Conservation (phyloP, 2,888 invertebrate genomes). For the Drosophila cyrtoloma region DNA sequence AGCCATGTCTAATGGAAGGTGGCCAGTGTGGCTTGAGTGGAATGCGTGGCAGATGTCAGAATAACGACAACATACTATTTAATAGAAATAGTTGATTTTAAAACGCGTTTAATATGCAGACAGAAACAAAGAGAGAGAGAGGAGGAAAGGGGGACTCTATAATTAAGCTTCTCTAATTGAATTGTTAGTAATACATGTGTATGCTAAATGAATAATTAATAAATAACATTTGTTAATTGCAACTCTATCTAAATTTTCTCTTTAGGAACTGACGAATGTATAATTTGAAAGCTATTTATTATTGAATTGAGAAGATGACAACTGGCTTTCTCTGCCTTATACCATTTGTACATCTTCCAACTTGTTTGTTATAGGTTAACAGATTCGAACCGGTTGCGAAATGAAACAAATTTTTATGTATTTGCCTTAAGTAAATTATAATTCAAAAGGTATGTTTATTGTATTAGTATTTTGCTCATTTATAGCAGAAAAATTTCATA, state of each 20-base stretch:
- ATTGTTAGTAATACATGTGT: not conserved
- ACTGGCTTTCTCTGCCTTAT: not conserved
- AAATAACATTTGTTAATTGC: not conserved
- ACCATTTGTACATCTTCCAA: not conserved
- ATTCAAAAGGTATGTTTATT: not conserved
- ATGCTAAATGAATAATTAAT: not conserved
- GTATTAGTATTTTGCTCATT: not conserved
- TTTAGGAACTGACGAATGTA: not conserved
- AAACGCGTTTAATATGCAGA: conserved; percentile 8
- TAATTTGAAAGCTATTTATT: not conserved
- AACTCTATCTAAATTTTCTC: not conserved
- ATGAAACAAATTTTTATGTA: not conserved
- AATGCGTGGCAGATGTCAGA: conserved; percentile 39
- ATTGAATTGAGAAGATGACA: not conserved
- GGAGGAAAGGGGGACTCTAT: not conserved
- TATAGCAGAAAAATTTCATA: not conserved
- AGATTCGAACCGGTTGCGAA: not conserved
- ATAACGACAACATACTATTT: conserved; percentile 24
- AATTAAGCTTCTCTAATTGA: not conserved
- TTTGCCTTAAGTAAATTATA: not conserved
- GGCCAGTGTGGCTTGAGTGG: not conserved
- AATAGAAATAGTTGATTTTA: conserved; percentile 31
- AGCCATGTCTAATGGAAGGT: conserved; percentile 34
- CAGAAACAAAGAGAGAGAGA: not conserved
- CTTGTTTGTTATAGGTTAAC: not conserved